These are phyloP conservation scores for Porites australiensis DNA, from an alignment of 64 coral and sea anemone species.

Conservation along the genomic window DNA sequence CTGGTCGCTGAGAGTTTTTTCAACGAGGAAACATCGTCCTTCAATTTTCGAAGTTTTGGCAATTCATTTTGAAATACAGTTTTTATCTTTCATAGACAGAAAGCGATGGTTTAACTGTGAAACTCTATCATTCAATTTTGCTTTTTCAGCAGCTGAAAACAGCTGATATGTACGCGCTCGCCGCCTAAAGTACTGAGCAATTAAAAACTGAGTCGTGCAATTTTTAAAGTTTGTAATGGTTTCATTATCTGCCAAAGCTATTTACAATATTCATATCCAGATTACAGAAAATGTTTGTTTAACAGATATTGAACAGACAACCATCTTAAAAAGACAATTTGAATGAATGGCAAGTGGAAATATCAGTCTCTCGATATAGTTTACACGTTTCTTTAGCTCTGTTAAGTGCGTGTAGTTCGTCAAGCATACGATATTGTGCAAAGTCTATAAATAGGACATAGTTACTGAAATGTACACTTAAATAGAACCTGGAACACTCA, in stretches of 20 bases:
- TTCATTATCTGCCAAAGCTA: background rate
- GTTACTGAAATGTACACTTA: background rate
- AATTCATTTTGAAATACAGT: background rate
- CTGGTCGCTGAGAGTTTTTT: background rate
- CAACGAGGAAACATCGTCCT: background rate
- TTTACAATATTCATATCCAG: background rate
- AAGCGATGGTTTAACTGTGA: background rate
- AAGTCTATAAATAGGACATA: background rate
- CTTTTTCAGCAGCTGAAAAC: background rate
- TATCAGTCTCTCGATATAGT: background rate
- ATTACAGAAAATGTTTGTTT: conserved; percentile 12
- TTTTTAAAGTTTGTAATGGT: background rate
- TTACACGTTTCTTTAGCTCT: background rate
- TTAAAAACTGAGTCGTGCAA: background rate
- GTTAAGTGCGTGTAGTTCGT: no score
- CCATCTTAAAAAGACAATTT: background rate
- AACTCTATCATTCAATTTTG: background rate
- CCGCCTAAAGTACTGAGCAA: background rate
- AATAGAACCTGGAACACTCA: background rate
- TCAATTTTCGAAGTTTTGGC: background rate
- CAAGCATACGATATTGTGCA: background rate
- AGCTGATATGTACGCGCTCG: background rate
- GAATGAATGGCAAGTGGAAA: background rate
- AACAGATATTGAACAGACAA: conserved; percentile 3
- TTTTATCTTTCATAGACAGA: background rate